Percentiles rank a stretch among this genome's conserved stretches.
phyloP scores from a whole-genome alignment of 2,888 invertebrate species.

The Synergus laeviventris region DNA sequence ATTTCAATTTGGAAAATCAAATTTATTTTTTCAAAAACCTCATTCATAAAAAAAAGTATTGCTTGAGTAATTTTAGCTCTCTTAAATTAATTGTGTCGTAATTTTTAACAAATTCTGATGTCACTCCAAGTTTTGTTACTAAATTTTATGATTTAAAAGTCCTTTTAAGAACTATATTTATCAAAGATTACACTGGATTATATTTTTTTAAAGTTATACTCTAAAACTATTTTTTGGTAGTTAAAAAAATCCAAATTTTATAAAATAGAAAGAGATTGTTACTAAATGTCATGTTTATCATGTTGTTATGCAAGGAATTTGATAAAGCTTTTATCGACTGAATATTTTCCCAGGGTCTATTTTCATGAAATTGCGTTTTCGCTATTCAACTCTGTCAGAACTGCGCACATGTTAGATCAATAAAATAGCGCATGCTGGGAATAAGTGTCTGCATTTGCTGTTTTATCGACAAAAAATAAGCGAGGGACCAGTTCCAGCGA shows the following conservation, averaged over 20 bases:
- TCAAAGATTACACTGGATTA: too few relatives aligned
- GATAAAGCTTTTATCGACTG: neutral
- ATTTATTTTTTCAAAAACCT: too few relatives aligned
- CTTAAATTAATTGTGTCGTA: too few relatives aligned
- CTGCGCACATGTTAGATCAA: constrained; percentile 26
- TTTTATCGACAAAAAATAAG: constrained; percentile 10
- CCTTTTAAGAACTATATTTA: too few relatives aligned
- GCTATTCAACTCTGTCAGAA: neutral
- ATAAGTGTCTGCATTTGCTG: neutral
- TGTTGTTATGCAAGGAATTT: neutral
- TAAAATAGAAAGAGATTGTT: neutral
- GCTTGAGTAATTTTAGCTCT: too few relatives aligned
- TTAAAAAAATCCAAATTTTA: too few relatives aligned
- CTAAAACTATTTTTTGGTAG: too few relatives aligned
- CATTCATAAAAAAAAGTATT: too few relatives aligned
- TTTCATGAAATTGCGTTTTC: constrained; percentile 7
- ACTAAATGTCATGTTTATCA: neutral
- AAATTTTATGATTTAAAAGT: too few relatives aligned
- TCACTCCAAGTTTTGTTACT: too few relatives aligned
- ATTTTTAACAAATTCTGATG: too few relatives aligned
- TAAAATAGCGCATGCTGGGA: constrained; percentile 36
- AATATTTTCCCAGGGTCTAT: neutral
- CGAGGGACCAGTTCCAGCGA: constrained; percentile 9
- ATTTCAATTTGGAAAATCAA: neutral
- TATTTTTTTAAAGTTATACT: too few relatives aligned